Percentiles rank a stretch among this genome's conserved stretches.
phyloP scores from a whole-genome alignment of 2,797 vertebrate genomes.

The Coluber constrictor region DNA sequence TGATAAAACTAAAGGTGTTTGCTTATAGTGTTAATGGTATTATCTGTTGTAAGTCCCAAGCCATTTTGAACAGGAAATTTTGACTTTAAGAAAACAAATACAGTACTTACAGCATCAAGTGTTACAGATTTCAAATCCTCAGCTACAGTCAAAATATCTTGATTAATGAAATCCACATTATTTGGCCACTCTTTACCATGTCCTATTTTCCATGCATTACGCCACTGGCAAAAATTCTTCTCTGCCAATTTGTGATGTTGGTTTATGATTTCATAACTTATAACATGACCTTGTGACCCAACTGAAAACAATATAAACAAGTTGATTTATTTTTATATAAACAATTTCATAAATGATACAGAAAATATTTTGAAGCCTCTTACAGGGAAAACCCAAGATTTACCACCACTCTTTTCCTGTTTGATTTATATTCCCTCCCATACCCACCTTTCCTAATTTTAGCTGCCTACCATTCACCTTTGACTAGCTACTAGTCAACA shows the following conservation, averaged over 20 bases:
- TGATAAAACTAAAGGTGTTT: background rate
- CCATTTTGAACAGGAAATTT: background rate
- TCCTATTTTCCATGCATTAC: slow-evolving; percentile 76
- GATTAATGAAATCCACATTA: slow-evolving; percentile 82
- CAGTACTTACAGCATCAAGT: slow-evolving; percentile 82
- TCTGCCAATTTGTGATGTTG: slow-evolving; percentile 81
- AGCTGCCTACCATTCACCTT: background rate
- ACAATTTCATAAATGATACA: background rate
- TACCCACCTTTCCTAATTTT: background rate
- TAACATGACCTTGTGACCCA: slow-evolving; percentile 79
- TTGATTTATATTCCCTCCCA: background rate
- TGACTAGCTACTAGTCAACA: background rate
- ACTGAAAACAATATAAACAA: slow-evolving; percentile 69
- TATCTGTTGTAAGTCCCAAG: background rate
- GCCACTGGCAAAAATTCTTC: slow-evolving; percentile 82
- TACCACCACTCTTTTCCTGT: background rate
- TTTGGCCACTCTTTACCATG: slow-evolving; percentile 82
- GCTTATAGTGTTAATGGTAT: background rate
- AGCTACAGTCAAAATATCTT: slow-evolving; percentile 75
- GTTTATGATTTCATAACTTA: slow-evolving; percentile 86
- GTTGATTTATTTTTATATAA: background rate
- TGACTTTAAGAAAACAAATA: slow-evolving; percentile 51
- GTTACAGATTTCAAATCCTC: slow-evolving; percentile 72
- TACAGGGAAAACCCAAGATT: background rate
- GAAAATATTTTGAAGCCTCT: background rate